phyloP scores from a whole-genome alignment of 2,888 invertebrate species.

The Pristionchus japonicus region DNA sequence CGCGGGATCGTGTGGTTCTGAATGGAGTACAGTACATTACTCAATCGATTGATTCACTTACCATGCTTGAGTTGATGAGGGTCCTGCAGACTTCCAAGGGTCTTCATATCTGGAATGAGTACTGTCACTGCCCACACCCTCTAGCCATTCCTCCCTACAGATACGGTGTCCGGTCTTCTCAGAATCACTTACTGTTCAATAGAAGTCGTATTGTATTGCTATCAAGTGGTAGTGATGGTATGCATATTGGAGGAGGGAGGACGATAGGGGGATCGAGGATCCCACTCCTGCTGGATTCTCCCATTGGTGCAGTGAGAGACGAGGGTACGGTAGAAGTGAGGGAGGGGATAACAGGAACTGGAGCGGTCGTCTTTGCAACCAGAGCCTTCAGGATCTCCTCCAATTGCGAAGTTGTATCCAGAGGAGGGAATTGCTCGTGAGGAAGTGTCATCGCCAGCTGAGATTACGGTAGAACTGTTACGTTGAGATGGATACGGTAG shows the following conservation, averaged over 20 bases:
- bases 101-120: neutral
- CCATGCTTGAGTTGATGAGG: neutral
- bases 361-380: too few species aligned
- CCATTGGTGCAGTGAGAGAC: neutral
- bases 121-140: neutral
- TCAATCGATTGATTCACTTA: neutral
- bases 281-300: neutral
- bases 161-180: neutral
- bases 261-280: neutral
- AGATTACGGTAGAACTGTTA: neutral
- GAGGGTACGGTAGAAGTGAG: neutral
- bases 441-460: conserved; percentile 10
- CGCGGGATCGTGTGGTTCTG: neutral
- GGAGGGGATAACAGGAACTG: too few species aligned
- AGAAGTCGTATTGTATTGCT: neutral
- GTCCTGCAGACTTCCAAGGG: neutral
- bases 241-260: neutral
- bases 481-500: neutral
- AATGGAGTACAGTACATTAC: neutral
- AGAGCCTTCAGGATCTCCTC: neutral
- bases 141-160: neutral
- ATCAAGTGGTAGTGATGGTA: neutral
- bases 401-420: neutral
- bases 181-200: neutral
- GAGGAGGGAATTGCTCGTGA: neutral